A percentile compares a stretch with the other conserved stretches of the same genome.
Evolutionary conservation across 2,797 vertebrate genomes (phyloP).

Genomic region (Acrocephalus scirpaceus): DNA sequence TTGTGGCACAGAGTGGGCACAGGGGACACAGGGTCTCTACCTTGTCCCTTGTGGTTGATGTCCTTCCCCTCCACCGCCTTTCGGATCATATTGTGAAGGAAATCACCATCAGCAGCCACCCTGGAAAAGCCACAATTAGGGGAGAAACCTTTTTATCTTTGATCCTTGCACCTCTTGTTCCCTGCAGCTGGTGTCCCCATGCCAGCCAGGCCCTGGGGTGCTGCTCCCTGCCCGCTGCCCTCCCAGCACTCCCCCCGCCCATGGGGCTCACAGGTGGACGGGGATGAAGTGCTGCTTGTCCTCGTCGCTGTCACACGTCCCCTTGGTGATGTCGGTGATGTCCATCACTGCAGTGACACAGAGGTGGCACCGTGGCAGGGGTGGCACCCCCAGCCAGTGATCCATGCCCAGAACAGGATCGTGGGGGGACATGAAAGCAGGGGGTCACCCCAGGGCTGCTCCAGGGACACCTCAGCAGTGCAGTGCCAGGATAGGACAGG

Average conservation of each 20-base stretch:
- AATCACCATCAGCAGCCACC: constrained; percentile 44
- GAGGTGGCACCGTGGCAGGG: neutral
- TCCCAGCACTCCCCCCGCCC: neutral
- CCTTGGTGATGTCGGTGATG: constrained; percentile 65
- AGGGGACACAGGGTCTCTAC: neutral
- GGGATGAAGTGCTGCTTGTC: constrained; percentile 73
- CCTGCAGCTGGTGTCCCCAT: neutral
- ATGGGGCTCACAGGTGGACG: constrained; percentile 28
- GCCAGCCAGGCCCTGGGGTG: neutral
- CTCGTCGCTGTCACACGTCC: constrained; percentile 57
- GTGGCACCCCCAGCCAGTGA: neutral
- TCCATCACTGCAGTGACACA: constrained; percentile 59
- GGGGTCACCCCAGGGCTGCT: neutral
- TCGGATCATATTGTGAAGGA: constrained; percentile 64
- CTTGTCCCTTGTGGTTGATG: constrained; percentile 72
- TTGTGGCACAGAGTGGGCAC: neutral
- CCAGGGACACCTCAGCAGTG: accelerated
- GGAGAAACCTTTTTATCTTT: neutral
- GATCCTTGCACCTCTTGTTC: neutral
- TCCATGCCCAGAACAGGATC: neutral
- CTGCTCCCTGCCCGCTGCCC: neutral
- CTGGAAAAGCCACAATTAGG: neutral
- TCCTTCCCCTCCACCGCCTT: constrained; percentile 59
- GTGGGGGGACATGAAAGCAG: accelerated
- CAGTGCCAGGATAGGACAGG: accelerated